These are phyloP conservation scores for Ellobium chinense DNA, from an alignment of 2,888 invertebrate species.

Conservation along the genomic window DNA sequence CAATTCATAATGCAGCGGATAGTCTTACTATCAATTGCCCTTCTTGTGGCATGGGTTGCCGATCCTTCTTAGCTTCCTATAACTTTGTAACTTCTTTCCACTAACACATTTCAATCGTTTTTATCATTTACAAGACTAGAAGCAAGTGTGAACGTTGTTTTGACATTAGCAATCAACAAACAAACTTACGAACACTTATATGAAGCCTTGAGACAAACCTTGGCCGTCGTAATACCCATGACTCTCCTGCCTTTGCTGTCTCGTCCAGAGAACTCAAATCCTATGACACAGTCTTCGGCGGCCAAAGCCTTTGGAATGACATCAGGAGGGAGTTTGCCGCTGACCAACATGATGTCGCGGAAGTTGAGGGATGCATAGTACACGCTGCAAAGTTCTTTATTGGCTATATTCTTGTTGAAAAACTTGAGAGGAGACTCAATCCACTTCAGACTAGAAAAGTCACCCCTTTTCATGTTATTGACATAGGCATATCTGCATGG, in stretches of 20 bases:
- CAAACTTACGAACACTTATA: no score
- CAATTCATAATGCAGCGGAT: no score
- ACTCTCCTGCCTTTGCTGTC: slow-evolving; percentile 80
- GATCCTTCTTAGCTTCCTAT: no score
- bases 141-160: no score
- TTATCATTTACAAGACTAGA: no score
- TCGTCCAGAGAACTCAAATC: slow-evolving; percentile 95
- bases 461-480: slow-evolving; percentile 94
- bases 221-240: slow-evolving; percentile 78
- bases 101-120: no score
- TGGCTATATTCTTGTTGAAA: slow-evolving; percentile 56
- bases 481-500: slow-evolving; percentile 93
- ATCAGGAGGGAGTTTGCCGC: slow-evolving; percentile 97
- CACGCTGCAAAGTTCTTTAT: slow-evolving; percentile 88
- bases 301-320: slow-evolving; percentile 87
- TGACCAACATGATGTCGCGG: slow-evolving; percentile 98
- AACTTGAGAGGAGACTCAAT: slow-evolving; percentile 87
- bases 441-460: slow-evolving; percentile 95
- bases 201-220: no score
- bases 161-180: no score
- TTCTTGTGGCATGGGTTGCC: no score
- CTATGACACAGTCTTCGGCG: slow-evolving; percentile 93
- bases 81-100: no score
- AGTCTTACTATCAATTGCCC: no score
- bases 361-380: slow-evolving; percentile 98